Evolutionary conservation across 2,888 invertebrate genomes (phyloP).

Genomic region (Nezara viridula): DNA sequence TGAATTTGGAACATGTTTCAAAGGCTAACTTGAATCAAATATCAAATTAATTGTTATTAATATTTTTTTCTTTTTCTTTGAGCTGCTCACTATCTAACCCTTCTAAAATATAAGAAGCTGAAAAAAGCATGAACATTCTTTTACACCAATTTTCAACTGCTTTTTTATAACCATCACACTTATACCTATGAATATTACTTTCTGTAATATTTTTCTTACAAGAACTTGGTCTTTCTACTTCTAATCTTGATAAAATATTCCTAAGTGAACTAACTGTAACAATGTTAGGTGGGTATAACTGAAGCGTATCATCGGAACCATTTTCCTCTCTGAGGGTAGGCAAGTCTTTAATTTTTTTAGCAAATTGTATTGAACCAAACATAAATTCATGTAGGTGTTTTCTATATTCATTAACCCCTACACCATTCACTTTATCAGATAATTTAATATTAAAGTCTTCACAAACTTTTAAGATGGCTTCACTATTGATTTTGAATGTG

Average conservation of each 20-base stretch:
- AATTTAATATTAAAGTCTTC: neutral
- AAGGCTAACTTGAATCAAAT: neutral
- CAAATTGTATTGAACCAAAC: slow-evolving; percentile 41
- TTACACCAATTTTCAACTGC: slow-evolving; percentile 48
- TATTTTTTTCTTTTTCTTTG: neutral
- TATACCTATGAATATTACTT: neutral
- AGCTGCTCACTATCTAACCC: neutral
- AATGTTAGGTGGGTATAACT: slow-evolving; percentile 39
- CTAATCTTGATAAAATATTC: slow-evolving; percentile 35
- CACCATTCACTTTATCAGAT: neutral
- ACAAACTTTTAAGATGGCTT: slow-evolving; percentile 29
- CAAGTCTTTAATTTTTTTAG: neutral
- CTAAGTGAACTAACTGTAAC: slow-evolving; percentile 29
- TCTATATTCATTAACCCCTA: neutral
- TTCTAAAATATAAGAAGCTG: slow-evolving; percentile 25
- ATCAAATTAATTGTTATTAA: neutral
- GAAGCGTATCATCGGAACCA: neutral
- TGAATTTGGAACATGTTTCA: neutral
- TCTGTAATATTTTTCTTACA: neutral
- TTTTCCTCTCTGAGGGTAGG: neutral
- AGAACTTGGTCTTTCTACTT: neutral
- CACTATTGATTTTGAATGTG: neutral
- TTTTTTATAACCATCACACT: neutral
- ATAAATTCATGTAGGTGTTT: slow-evolving; percentile 4
- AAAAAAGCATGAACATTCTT: slow-evolving; percentile 50